Percentiles rank a stretch among this genome's conserved stretches.
phyloP scores from a whole-genome alignment of 2,888 invertebrate genomes.

The Metopia argyrocephala region DNA sequence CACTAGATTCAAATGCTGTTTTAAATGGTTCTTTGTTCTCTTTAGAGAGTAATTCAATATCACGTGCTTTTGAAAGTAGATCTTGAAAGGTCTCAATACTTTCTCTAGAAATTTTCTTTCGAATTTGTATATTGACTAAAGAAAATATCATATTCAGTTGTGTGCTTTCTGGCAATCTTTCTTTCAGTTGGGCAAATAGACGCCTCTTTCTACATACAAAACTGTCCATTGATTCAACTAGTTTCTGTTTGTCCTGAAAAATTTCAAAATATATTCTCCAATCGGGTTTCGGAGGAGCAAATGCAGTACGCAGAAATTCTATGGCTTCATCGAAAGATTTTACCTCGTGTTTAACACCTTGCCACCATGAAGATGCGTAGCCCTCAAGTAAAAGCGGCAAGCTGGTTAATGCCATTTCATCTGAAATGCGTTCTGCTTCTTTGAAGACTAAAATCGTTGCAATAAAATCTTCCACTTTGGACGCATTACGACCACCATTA shows the following conservation, averaged over 20 bases:
- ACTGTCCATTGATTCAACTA: slow-evolving; percentile 23
- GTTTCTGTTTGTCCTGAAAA: slow-evolving; percentile 34
- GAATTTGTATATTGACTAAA: not conserved
- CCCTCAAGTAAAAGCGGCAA: slow-evolving; percentile 47
- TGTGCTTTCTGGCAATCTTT: slow-evolving; percentile 34
- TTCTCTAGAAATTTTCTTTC: slow-evolving; percentile 7
- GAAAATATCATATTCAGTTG: slow-evolving; percentile 29
- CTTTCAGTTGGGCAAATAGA: slow-evolving; percentile 25
- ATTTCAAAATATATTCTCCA: slow-evolving; percentile 39
- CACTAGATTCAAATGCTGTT: not conserved
- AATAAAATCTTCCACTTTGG: slow-evolving; percentile 47
- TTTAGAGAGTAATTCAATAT: not conserved
- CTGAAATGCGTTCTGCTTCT: slow-evolving; percentile 40
- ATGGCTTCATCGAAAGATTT: slow-evolving; percentile 19
- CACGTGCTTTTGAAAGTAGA: not conserved
- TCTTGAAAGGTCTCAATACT: slow-evolving; percentile 1
- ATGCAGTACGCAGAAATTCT: slow-evolving; percentile 15
- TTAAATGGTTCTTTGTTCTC: not conserved
- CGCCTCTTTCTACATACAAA: slow-evolving; percentile 39
- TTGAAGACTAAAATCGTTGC: slow-evolving; percentile 38
- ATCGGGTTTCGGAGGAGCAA: slow-evolving; percentile 33
- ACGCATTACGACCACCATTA: slow-evolving; percentile 33
- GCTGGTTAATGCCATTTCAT: slow-evolving; percentile 34
- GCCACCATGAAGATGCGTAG: slow-evolving; percentile 54
- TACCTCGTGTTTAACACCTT: slow-evolving; percentile 40